These are phyloP conservation scores for Acanthococcus lagerstroemiae DNA, from an alignment of 2,888 invertebrate genomes.

Conservation along the genomic window DNA sequence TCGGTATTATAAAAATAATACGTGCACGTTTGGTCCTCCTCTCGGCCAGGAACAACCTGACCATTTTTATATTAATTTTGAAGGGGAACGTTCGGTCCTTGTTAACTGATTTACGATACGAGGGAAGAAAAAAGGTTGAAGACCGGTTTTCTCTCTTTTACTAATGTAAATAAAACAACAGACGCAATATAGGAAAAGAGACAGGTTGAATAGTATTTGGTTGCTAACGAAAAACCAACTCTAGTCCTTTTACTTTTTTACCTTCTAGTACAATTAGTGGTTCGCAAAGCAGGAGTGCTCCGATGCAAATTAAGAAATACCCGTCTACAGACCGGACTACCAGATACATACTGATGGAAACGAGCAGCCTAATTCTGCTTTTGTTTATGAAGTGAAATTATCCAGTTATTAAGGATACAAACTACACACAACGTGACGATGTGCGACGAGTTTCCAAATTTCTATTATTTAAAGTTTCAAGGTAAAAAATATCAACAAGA, in stretches of 20 bases:
- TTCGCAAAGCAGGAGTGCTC: not conserved
- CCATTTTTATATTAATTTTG: constrained; percentile 7
- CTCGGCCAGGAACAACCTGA: constrained; percentile 8
- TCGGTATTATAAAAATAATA: too few species aligned
- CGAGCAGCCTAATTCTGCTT: too few species aligned
- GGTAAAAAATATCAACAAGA: too few species aligned
- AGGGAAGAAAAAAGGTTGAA: not conserved
- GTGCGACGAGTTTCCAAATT: too few species aligned
- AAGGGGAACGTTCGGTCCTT: not conserved
- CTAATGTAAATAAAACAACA: constrained; percentile 9
- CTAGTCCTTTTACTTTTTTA: not conserved
- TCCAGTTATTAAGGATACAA: too few species aligned
- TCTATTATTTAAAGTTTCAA: too few species aligned
- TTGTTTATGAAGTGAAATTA: too few species aligned
- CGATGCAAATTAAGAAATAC: too few species aligned
- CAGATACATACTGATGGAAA: too few species aligned
- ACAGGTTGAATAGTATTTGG: not conserved
- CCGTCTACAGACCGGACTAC: too few species aligned
- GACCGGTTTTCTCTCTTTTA: not conserved
- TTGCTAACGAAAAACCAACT: not conserved
- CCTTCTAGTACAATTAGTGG: constrained; percentile 9
- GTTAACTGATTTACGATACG: constrained; percentile 1
- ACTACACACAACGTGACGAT: too few species aligned
- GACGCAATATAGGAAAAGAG: not conserved
- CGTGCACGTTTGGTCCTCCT: too few species aligned